phyloP scores from a whole-genome alignment of 2,113 vertebrate species.

The Podocnemis expansa region DNA sequence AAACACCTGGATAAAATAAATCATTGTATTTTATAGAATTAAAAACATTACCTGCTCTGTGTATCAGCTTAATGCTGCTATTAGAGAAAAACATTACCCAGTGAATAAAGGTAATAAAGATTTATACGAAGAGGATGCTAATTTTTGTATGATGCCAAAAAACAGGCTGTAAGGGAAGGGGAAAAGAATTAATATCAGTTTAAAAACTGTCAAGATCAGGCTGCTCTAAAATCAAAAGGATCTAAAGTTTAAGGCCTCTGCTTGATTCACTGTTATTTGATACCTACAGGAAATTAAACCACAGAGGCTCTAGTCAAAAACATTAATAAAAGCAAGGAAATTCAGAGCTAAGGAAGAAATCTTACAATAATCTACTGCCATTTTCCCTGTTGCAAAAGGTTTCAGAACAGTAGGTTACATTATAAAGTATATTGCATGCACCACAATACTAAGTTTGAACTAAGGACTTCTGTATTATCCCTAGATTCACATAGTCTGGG shows the following conservation, averaged over 20 bases:
- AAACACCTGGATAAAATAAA: neutral
- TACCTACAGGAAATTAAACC: constrained; percentile 80
- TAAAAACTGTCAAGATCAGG: constrained; percentile 58
- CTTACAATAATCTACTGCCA: neutral
- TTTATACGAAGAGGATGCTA: neutral
- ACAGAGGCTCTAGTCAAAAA: constrained; percentile 53
- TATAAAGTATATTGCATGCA: neutral
- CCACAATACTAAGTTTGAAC: neutral
- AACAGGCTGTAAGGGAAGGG: neutral
- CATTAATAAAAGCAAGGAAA: constrained; percentile 67
- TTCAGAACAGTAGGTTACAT: neutral
- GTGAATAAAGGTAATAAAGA: neutral
- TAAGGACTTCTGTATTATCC: neutral
- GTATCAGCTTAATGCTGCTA: accelerated
- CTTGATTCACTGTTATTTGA: constrained; percentile 77
- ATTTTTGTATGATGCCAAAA: neutral
- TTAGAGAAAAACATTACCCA: neutral
- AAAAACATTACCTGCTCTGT: neutral
- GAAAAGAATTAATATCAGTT: constrained; percentile 54
- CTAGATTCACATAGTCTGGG: neutral
- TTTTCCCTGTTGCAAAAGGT: neutral
- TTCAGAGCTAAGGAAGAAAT: constrained; percentile 30
- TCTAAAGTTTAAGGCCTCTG: constrained; percentile 61
- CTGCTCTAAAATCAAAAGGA: constrained; percentile 66
- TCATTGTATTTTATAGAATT: neutral